Conservation (phyloP, 2,888 invertebrate species). For the Athalia rosae region DNA sequence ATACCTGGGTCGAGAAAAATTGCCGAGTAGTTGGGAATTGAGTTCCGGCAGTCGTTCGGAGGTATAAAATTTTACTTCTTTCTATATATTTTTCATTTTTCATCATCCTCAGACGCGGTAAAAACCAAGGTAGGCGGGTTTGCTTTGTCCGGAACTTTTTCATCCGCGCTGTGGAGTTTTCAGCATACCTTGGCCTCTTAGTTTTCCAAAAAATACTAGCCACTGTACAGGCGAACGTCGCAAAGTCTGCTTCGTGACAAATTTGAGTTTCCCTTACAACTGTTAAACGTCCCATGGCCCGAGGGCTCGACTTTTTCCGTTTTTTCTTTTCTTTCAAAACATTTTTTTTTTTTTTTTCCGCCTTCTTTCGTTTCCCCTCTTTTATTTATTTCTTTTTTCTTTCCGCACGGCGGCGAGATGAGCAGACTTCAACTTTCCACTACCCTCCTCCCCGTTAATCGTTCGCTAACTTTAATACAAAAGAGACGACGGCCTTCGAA, state of each 20-base stretch:
- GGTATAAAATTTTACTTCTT: not conserved
- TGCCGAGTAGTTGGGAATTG: not conserved
- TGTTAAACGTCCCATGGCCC: constrained; percentile 26
- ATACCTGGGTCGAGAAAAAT: not conserved
- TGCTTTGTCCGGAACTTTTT: constrained; percentile 7
- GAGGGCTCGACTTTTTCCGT: constrained; percentile 3
- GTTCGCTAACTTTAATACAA: constrained; percentile 4
- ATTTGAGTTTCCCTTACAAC: constrained; percentile 14
- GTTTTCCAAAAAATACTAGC: too few species aligned
- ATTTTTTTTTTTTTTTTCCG: not conserved
- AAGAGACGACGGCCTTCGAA: constrained; percentile 24
- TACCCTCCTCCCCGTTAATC: not conserved
- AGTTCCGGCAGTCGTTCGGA: not conserved
- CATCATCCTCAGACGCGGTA: too few species aligned
- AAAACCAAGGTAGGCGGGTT: constrained; percentile 6
- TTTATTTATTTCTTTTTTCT: not conserved
- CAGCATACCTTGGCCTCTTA: constrained; percentile 6
- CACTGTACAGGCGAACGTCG: not conserved
- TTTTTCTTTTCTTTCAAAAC: not conserved
- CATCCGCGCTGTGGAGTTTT: too few species aligned
- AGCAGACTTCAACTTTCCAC: constrained; percentile 10
- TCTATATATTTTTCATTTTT: not conserved
- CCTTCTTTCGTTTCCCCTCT: not conserved
- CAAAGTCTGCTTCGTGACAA: constrained; percentile 9
- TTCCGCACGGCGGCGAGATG: not conserved